phyloP scores from a whole-genome alignment of 2,888 invertebrate species.

The Ferdinandea cuprea region DNA sequence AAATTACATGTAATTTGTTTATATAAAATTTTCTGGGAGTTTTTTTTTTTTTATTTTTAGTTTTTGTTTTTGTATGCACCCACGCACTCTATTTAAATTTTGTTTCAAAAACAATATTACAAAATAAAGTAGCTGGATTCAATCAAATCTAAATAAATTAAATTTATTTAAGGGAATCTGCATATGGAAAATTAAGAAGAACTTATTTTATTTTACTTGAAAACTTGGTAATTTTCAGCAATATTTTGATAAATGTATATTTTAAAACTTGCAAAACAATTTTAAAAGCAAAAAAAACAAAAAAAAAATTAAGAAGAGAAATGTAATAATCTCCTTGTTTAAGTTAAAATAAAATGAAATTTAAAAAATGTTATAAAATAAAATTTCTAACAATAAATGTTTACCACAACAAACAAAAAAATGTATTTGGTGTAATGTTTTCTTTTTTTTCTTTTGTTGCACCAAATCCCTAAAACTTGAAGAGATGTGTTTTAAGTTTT shows the following conservation, averaged over 20 bases:
- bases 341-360: constrained; percentile 22
- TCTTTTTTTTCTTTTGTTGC: neutral
- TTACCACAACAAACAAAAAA: constrained; percentile 15
- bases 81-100: neutral
- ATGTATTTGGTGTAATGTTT: constrained; percentile 15
- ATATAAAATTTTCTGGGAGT: too few species aligned
- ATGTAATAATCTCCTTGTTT: constrained; percentile 15
- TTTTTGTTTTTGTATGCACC: neutral
- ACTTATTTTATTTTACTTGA: neutral
- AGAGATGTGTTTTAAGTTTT: neutral
- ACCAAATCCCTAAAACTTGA: neutral
- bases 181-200: constrained; percentile 1
- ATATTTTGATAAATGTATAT: constrained; percentile 7
- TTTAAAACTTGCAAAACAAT: constrained; percentile 19
- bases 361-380: constrained; percentile 45
- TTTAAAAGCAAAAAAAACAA: neutral
- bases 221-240: neutral
- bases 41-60: too few species aligned
- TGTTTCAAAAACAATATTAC: neutral
- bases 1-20: neutral
- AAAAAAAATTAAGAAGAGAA: too few species aligned
- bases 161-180: constrained; percentile 5
- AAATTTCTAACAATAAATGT: constrained; percentile 49
- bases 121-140: constrained; percentile 18
- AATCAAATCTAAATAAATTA: constrained; percentile 9